Percentiles rank a stretch among this genome's conserved stretches.
phyloP scores from a whole-genome alignment of 2,113 vertebrate species.

The Elaphurus davidianus region DNA sequence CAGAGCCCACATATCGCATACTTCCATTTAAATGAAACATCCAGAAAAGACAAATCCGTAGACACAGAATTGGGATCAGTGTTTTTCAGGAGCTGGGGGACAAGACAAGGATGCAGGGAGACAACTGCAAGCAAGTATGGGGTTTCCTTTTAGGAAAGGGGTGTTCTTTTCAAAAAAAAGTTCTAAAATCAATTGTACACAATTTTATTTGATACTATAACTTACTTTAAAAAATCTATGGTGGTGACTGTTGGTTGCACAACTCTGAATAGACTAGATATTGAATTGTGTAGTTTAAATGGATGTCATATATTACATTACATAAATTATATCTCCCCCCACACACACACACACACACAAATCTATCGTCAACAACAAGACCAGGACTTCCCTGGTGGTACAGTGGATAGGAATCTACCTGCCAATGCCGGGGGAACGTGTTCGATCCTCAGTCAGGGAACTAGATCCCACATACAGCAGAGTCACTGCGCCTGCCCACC shows the following conservation, averaged over 20 bases:
- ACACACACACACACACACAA: background rate
- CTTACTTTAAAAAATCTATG: background rate
- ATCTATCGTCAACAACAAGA: background rate
- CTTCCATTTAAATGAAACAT: accelerated
- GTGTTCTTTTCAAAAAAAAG: background rate
- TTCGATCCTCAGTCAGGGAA: background rate
- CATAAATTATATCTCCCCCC: background rate
- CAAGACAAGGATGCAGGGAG: accelerated
- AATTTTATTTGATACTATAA: background rate
- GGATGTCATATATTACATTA: background rate
- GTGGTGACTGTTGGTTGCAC: background rate
- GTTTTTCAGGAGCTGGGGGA: background rate
- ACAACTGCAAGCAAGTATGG: no score
- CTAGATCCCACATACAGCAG: background rate
- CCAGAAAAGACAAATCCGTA: background rate
- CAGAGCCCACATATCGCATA: accelerated
- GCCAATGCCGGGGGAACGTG: background rate
- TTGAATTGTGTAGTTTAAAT: background rate
- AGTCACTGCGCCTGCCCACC: background rate
- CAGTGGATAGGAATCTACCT: background rate
- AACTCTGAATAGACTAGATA: background rate
- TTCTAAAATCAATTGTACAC: background rate
- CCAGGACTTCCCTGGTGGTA: background rate
- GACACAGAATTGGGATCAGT: background rate
- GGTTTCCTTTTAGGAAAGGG: background rate